Percentiles rank a stretch among this genome's conserved stretches.
Evolutionary conservation across 2,797 vertebrate species (phyloP).

Genomic region (Cirrhinus mrigala): DNA sequence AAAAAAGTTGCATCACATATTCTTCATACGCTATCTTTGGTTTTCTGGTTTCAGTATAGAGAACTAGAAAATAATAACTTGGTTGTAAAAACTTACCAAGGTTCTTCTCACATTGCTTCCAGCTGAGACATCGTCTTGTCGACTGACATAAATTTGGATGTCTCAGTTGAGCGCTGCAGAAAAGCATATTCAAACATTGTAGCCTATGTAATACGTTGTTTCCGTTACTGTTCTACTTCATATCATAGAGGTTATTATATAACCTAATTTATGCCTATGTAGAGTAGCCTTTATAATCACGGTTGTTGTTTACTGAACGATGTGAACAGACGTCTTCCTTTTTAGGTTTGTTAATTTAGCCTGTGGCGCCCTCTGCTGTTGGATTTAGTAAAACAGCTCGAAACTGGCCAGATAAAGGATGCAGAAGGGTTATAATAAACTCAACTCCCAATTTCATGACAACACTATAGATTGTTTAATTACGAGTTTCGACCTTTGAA

Average conservation of each 20-base stretch:
- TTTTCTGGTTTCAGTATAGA: not conserved
- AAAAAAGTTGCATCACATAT: not conserved
- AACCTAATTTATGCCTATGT: not conserved
- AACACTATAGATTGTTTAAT: not conserved
- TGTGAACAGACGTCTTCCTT: not conserved
- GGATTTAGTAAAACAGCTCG: constrained; percentile 29
- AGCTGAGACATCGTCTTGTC: not conserved
- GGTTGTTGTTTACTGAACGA: not conserved
- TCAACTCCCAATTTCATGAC: not conserved
- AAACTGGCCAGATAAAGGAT: not conserved
- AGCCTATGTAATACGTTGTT: not conserved
- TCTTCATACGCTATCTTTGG: not conserved
- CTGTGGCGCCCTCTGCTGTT: constrained; percentile 75
- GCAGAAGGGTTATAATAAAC: not conserved
- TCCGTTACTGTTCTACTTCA: not conserved
- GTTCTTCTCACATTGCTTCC: not conserved
- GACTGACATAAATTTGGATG: not conserved
- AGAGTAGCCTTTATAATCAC: not conserved
- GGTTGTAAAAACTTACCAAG: not conserved
- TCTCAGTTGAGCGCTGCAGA: not conserved
- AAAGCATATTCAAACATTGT: not conserved
- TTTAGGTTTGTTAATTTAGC: constrained; percentile 52
- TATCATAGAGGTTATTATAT: not conserved
- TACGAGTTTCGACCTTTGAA: not conserved
- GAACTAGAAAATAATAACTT: too few species aligned